phyloP scores from a whole-genome alignment of 2,888 invertebrate species.

The Dorcus hopei region DNA sequence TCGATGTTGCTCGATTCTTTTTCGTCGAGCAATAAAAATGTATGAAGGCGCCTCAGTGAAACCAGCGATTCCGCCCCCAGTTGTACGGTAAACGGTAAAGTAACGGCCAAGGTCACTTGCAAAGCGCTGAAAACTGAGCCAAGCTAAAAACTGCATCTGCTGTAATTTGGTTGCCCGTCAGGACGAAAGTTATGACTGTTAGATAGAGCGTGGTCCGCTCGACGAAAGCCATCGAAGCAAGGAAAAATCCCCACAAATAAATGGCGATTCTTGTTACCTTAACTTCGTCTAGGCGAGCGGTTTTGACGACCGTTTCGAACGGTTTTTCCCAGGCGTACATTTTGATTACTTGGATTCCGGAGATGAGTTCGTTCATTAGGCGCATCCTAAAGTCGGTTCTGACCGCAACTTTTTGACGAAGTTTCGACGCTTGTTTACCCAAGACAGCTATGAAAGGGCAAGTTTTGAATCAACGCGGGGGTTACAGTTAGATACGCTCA shows the following conservation, averaged over 20 bases:
- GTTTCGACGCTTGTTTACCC: constrained; percentile 25
- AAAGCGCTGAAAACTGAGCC: constrained; percentile 53
- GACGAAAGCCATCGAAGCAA: constrained; percentile 74
- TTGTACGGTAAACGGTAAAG: constrained; percentile 57
- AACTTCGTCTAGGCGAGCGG: constrained; percentile 26
- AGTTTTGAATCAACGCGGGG: background rate
- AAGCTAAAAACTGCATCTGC: constrained; percentile 46
- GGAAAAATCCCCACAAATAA: constrained; percentile 64
- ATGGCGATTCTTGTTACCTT: constrained; percentile 42
- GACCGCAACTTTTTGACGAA: constrained; percentile 46
- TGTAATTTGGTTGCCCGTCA: constrained; percentile 61
- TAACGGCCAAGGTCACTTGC: constrained; percentile 57
- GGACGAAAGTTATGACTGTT: constrained; percentile 70
- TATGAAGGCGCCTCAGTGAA: constrained; percentile 55
- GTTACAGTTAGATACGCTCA: constrained; percentile 24
- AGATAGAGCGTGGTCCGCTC: constrained; percentile 77
- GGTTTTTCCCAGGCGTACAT: constrained; percentile 73
- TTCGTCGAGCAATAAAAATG: constrained; percentile 57
- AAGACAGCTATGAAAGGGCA: constrained; percentile 22
- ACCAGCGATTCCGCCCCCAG: constrained; percentile 59
- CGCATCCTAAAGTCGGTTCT: constrained; percentile 62
- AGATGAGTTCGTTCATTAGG: constrained; percentile 67
- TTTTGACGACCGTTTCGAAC: constrained; percentile 48
- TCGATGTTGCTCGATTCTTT: constrained; percentile 37
- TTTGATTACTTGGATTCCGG: constrained; percentile 68